These are phyloP conservation scores for Aythya baeri DNA, from an alignment of 2,113 vertebrate genomes.

Conservation along the genomic window DNA sequence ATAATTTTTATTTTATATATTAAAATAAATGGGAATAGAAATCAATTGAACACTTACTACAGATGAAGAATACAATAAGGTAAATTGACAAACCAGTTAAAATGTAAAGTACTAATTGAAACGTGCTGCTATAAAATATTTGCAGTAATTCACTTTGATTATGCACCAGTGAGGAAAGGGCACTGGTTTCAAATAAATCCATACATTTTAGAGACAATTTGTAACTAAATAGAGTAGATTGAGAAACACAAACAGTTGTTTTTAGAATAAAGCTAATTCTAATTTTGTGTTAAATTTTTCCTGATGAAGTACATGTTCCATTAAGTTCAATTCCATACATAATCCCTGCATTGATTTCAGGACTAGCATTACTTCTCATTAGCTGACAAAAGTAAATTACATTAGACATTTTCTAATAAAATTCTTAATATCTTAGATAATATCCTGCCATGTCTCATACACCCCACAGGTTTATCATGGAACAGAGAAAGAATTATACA, in stretches of 20 bases:
- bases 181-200: constrained; percentile 26
- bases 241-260: neutral
- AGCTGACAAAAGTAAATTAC: neutral
- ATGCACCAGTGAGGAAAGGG: neutral
- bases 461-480: neutral
- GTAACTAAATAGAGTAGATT: neutral
- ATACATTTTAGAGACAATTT: neutral
- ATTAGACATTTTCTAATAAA: neutral
- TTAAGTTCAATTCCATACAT: neutral
- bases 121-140: neutral
- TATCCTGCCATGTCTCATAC: neutral
- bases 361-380: neutral
- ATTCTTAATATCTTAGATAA: neutral
- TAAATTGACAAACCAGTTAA: constrained; percentile 32
- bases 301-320: neutral
- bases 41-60: neutral
- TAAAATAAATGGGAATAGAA: neutral
- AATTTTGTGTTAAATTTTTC: neutral
- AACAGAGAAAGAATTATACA: neutral
- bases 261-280: neutral
- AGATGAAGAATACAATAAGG: neutral
- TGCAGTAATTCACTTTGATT: neutral
- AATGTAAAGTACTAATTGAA: neutral
- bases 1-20: neutral
- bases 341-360: neutral